A percentile compares a stretch with the other conserved stretches of the same genome.
phyloP scores from a whole-genome alignment of 2,888 invertebrate genomes.

The Autographa gamma region DNA sequence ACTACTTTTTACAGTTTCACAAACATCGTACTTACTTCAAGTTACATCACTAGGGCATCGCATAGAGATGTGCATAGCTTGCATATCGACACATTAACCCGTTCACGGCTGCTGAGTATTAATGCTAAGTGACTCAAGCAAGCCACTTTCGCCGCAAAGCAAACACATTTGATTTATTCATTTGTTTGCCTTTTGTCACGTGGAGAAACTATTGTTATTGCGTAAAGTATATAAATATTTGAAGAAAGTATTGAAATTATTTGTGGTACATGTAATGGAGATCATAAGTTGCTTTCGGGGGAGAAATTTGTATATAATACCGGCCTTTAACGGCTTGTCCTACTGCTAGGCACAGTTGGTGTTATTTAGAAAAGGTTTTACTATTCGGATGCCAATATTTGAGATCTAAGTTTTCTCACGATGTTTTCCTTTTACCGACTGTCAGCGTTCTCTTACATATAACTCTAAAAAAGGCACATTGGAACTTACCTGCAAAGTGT shows the following conservation, averaged over 20 bases:
- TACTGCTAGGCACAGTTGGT: too few species aligned
- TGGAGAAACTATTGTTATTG: slow-evolving; percentile 34
- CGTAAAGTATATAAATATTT: not conserved
- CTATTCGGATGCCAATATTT: too few species aligned
- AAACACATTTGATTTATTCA: slow-evolving; percentile 46
- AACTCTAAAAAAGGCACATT: too few species aligned
- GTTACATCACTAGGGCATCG: slow-evolving; percentile 22
- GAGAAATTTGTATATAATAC: too few species aligned
- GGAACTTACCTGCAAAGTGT: too few species aligned
- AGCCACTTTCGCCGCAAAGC: slow-evolving; percentile 49
- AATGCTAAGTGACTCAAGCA: slow-evolving; percentile 54
- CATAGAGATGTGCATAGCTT: slow-evolving; percentile 19
- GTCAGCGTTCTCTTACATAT: too few species aligned
- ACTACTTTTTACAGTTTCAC: not conserved
- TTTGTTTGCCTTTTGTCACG: slow-evolving; percentile 28
- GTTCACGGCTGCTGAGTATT: slow-evolving; percentile 48
- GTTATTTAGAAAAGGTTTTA: too few species aligned
- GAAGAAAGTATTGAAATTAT: not conserved
- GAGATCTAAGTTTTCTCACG: too few species aligned
- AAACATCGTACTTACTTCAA: not conserved
- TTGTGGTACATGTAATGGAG: not conserved
- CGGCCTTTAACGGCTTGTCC: too few species aligned
- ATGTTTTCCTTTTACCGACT: too few species aligned
- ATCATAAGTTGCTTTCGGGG: too few species aligned
- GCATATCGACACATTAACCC: slow-evolving; percentile 29